Evolutionary conservation across 2,888 invertebrate genomes (phyloP), one percentile per base, ranked within the genome.

Genomic region (Drosophila rubida): DNA sequence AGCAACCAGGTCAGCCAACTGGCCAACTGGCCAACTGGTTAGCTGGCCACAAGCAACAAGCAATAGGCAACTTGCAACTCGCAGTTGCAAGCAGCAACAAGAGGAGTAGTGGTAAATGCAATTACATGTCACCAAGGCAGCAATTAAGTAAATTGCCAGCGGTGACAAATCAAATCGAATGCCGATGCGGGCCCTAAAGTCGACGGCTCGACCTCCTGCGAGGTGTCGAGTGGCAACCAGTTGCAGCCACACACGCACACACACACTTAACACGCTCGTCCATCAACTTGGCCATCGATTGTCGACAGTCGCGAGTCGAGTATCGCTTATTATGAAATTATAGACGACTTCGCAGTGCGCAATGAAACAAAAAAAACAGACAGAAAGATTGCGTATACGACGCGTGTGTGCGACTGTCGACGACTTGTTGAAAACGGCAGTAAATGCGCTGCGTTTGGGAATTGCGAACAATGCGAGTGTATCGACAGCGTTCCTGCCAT

Each of bases 281-380:
- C 76, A 60, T 75, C 69, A 72, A 73, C 74, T 77, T 74, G 77
- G 70, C 69, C 77, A 76, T 64, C 59, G 64, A 60, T 25, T 70
- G 59, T 42, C 42, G 27, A 27, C 27, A 65, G 69, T 49, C 51
- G 51, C 45, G 27, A 65, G 69, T 49, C 51, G 51, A 49, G 27
- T 64, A 53, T 48, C 37, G 49, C 54, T 48, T 53, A 64, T 64
- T 58, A 61, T 60, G 70, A 71, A 62, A 61, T 62, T 66, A 62
- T 49, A 69, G 62, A 74, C 60, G 57, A 65, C 42, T 27, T 37
- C 55, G 60, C 66, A 48, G 44, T 60, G 55, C 58, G 55, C 41
- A 53, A 51, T 59, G 54, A 61, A 54, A 63, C 62, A 59, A 58
- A 41, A 49, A 35, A 25, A 35, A 49, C 2, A 30, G 48, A 11